A percentile compares a stretch with the other conserved stretches of the same genome.
phyloP scores from a whole-genome alignment of 2,797 vertebrate species.

The Leptatherina wallacei region DNA sequence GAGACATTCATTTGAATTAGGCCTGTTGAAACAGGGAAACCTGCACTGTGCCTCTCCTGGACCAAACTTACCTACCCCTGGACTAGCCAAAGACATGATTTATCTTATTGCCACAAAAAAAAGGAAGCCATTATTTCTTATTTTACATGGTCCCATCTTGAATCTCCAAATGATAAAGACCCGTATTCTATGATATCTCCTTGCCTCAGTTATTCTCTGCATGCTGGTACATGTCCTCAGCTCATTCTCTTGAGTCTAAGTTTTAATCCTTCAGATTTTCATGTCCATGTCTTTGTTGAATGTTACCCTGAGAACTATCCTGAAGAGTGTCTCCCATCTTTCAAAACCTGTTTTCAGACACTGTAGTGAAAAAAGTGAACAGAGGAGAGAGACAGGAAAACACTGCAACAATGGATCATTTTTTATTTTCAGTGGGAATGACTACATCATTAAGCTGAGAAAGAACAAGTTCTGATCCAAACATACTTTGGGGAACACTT shows the following conservation, averaged over 20 bases:
- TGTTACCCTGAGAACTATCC: neutral
- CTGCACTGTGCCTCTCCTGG: neutral
- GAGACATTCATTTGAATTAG: neutral
- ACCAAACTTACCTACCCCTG: neutral
- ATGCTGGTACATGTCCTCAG: neutral
- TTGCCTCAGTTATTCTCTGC: slow-evolving; percentile 1
- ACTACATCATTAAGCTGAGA: too few relatives aligned
- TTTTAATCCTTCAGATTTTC: slow-evolving; percentile 8
- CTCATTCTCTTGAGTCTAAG: slow-evolving; percentile 1
- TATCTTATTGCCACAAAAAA: neutral
- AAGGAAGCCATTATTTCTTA: neutral
- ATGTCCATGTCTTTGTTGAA: neutral
- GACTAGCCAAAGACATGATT: neutral
- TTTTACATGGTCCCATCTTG: neutral
- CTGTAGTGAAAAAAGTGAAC: neutral
- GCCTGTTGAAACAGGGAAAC: neutral
- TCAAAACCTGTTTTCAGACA: slow-evolving; percentile 12
- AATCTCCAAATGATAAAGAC: neutral
- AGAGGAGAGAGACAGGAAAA: slow-evolving; percentile 4
- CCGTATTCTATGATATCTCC: neutral
- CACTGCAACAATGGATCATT: neutral
- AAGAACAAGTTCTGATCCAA: too few relatives aligned
- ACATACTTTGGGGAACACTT: slow-evolving; percentile 1
- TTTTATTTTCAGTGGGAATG: neutral
- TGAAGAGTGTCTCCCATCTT: neutral